Percentiles rank a stretch among this genome's conserved stretches.
These are phyloP conservation scores for Bombus haemorrhoidalis DNA, from an alignment of 1,140 invertebrate genomes.

Conservation along the genomic window DNA sequence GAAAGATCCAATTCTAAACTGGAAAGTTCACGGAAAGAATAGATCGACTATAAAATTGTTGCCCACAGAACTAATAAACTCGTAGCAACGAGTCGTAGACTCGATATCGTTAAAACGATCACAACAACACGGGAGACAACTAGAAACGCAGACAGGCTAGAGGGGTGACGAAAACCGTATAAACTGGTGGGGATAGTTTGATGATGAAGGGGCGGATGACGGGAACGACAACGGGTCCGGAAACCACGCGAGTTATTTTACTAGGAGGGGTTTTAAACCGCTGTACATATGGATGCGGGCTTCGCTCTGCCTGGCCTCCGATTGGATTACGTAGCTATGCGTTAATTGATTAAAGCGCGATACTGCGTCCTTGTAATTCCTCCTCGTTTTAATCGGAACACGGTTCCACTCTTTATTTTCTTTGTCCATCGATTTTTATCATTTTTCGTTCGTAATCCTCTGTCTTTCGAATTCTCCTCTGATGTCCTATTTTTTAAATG, in stretches of 20 bases:
- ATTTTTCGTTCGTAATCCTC: neutral
- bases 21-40: neutral
- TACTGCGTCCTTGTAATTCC: constrained; percentile 41
- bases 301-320: constrained; percentile 57
- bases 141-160: neutral
- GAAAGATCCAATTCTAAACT: neutral
- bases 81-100: neutral
- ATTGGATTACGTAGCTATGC: constrained; percentile 74
- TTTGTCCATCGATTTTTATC: no score
- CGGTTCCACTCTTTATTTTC: no score
- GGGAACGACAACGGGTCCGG: constrained; percentile 42
- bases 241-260: constrained; percentile 71
- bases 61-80: neutral
- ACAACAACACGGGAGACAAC: neutral
- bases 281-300: constrained; percentile 71
- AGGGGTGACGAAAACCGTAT: constrained; percentile 5
- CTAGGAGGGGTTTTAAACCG: constrained; percentile 66
- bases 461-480: neutral
- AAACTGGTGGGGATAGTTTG: neutral
- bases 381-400: constrained; percentile 35
- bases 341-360: constrained; percentile 77
- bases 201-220: constrained; percentile 38
- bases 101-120: constrained; percentile 14
- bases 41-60: neutral
- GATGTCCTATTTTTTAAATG: neutral